Percentiles rank a stretch among this genome's conserved stretches.
Evolutionary conservation across 1,140 invertebrate genomes (phyloP).

Genomic region (Protaetia brevitarsis): DNA sequence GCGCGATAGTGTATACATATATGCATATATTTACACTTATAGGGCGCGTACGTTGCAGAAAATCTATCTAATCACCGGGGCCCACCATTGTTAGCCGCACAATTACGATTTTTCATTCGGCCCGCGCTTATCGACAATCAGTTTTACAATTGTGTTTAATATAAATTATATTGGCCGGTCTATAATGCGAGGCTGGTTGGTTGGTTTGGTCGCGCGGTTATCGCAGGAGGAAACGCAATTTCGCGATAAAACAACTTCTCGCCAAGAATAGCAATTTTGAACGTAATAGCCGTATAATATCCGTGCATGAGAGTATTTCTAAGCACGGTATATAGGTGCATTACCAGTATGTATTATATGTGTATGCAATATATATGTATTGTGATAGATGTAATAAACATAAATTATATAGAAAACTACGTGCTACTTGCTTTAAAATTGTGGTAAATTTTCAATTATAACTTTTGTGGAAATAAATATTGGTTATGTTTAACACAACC

Average conservation of each 20-base stretch:
- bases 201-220: constrained; percentile 1
- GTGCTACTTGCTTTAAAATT: no score
- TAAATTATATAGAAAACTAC: no score
- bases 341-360: no score
- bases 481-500: no score
- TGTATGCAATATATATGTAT: no score
- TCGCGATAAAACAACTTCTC: constrained; percentile 11
- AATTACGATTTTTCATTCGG: constrained; percentile 15
- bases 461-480: no score
- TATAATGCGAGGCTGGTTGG: background rate
- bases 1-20: no score
- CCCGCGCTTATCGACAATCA: constrained; percentile 3
- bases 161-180: background rate
- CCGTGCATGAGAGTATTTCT: background rate
- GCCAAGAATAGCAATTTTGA: constrained; percentile 11
- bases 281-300: constrained; percentile 1
- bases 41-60: background rate
- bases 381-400: no score
- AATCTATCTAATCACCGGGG: background rate
- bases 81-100: background rate
- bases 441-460: no score
- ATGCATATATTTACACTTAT: no score
- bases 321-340: no score
- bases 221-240: constrained; percentile 13
- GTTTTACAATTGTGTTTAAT: constrained; percentile 7